Evolutionary conservation across 1,140 invertebrate genomes (phyloP), one percentile per base, ranked within the genome.

Genomic region (Hyposmocoma kahamanoa): DNA sequence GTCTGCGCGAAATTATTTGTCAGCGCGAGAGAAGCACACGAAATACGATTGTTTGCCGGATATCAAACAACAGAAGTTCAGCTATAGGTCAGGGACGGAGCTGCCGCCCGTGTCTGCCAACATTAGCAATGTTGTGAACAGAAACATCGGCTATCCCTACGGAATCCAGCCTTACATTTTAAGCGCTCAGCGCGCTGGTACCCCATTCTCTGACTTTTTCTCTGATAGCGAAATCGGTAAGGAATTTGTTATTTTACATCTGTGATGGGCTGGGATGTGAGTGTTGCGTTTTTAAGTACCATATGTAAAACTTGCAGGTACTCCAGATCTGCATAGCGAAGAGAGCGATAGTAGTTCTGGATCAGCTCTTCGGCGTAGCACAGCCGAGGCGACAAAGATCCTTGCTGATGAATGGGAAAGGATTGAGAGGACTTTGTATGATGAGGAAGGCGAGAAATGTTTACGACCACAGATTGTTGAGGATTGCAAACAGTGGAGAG

Each of bases 261-360:
- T 28, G 11, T 28, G 24, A 6, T 6, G 24, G 24, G 11, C 24
- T 6, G 11, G 24, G 24, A 6, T 28, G 24, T 28, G 11, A 28
- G 11, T 41, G 38, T 42, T 46, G 10, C 6, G 41, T n/a, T n/a
- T n/a, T n/a, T n/a, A n/a, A n/a, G n/a, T 53, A 19, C n/a, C n/a
- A n/a, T n/a, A n/a, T n/a, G 18, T 34, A 24, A 1, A 19, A 1
- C 18, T 57, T 67, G 13, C 22, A 87, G 85, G 76, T 32, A 86
- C 85, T 18, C 83, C 84, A 47, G 84, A 86, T 47, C 80, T 80
- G 38, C 62, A 62, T n/a, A 86, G 84, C 54, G 76, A 85, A 48
- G 86, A 85, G 44, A 86, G 86, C 62, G 82, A 85, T 44, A 87
- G 84, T 44, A 87, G 86, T 65, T 64, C 84, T 11, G 84, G 86